These are phyloP conservation scores for Liasis olivaceus DNA, from an alignment of 2,797 vertebrate species.

Conservation along the genomic window DNA sequence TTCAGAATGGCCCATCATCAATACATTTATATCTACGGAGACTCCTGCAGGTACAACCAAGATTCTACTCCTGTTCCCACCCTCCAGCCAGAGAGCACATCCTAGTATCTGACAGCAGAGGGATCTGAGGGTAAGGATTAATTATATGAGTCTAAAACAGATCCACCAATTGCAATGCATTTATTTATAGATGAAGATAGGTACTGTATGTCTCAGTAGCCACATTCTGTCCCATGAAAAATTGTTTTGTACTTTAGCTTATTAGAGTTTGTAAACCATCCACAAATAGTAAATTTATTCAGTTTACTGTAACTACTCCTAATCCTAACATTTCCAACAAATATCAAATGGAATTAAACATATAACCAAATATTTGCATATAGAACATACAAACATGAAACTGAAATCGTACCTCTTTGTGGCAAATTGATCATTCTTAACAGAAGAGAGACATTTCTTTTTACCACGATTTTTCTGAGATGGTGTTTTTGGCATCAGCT, in stretches of 20 bases:
- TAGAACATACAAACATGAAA: neutral
- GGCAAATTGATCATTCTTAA: constrained; percentile 70
- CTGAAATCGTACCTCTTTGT: constrained; percentile 66
- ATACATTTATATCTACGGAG: neutral
- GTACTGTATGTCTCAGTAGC: neutral
- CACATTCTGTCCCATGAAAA: neutral
- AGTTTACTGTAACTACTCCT: neutral
- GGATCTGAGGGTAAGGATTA: neutral
- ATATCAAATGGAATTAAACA: neutral
- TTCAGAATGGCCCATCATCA: neutral
- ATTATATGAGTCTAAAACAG: neutral
- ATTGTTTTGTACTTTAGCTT: neutral
- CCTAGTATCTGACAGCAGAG: neutral
- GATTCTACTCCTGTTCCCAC: neutral
- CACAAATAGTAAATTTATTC: neutral
- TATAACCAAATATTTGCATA: neutral
- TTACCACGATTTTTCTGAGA: constrained; percentile 87
- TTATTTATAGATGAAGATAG: neutral
- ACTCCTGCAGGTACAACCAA: neutral
- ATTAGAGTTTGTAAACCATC: neutral
- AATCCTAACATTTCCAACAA: neutral
- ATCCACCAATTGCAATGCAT: neutral
- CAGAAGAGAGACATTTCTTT: constrained; percentile 80
- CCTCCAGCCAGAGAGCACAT: neutral
- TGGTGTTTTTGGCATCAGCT: constrained; percentile 91